Evolutionary conservation across 1,140 invertebrate genomes (phyloP).

Genomic region (Zophobas atratus): DNA sequence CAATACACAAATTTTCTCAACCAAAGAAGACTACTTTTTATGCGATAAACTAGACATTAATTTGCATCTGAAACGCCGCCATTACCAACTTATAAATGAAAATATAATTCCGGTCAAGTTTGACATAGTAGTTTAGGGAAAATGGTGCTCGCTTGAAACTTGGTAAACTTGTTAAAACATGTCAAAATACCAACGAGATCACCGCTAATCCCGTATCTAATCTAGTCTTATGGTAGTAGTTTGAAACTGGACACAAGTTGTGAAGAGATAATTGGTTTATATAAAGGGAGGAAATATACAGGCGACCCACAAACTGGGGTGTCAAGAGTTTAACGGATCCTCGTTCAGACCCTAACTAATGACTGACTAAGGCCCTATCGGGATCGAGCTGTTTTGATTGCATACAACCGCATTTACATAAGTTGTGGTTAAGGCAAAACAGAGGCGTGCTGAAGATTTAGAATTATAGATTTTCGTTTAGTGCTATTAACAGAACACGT

Average conservation of each 20-base stretch:
- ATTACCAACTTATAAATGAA: conserved; percentile 6
- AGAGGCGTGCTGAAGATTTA: conserved; percentile 14
- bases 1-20: too few species aligned
- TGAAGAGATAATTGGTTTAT: conserved; percentile 45
- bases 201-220: conserved; percentile 40
- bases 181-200: conserved; percentile 44
- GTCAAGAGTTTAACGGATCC: conserved; percentile 43
- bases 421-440: conserved; percentile 15
- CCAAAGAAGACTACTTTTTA: too few species aligned
- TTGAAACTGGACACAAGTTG: conserved; percentile 45
- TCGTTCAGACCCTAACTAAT: conserved; percentile 36
- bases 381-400: conserved; percentile 45
- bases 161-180: conserved; percentile 42
- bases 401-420: conserved; percentile 44
- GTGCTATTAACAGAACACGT: neutral
- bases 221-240: conserved; percentile 42
- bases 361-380: conserved; percentile 30
- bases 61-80: neutral
- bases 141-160: conserved; percentile 28
- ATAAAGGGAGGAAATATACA: conserved; percentile 33
- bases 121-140: conserved; percentile 34
- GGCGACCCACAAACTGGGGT: conserved; percentile 38
- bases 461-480: conserved; percentile 16
- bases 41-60: too few species aligned
- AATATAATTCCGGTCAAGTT: conserved; percentile 28